phyloP scores from a whole-genome alignment of 1,140 invertebrate genomes.

The Temnothorax longispinosus region DNA sequence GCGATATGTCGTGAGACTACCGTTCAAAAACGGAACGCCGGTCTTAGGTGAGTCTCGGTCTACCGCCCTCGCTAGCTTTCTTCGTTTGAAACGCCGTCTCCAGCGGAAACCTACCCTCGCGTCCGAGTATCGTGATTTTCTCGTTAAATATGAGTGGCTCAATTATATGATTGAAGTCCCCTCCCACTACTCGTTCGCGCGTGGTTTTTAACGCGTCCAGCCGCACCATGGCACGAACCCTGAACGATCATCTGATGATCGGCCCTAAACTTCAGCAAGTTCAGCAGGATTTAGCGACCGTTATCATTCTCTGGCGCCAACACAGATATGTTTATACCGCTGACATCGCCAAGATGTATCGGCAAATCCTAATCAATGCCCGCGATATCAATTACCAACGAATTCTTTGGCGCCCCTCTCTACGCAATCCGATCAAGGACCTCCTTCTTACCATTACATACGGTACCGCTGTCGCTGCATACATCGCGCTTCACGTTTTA shows the following conservation, averaged over 20 bases:
- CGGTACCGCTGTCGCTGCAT: not conserved
- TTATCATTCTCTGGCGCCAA: not conserved
- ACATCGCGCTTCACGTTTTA: not conserved
- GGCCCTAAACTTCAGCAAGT: not conserved
- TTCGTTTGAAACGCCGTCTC: not conserved
- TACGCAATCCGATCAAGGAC: not conserved
- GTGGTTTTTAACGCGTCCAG: not conserved
- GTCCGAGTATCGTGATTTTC: not conserved
- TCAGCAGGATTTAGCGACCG: not conserved
- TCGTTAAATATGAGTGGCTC: not conserved
- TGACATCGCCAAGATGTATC: not conserved
- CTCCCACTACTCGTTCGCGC: not conserved
- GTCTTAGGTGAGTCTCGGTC: not conserved
- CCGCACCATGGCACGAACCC: not conserved
- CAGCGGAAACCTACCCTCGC: fast-evolving
- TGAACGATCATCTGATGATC: not conserved
- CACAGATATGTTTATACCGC: not conserved
- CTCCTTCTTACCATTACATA: not conserved
- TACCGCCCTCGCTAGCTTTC: not conserved
- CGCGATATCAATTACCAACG: not conserved
- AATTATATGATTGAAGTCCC: not conserved
- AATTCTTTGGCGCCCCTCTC: not conserved
- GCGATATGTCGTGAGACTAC: not conserved
- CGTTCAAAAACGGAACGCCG: not conserved
- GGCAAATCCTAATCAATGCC: not conserved